Percentiles rank a stretch among this genome's conserved stretches.
These are phyloP conservation scores for Nannoperca obscura DNA, from an alignment of 2,797 vertebrate species.

Conservation along the genomic window DNA sequence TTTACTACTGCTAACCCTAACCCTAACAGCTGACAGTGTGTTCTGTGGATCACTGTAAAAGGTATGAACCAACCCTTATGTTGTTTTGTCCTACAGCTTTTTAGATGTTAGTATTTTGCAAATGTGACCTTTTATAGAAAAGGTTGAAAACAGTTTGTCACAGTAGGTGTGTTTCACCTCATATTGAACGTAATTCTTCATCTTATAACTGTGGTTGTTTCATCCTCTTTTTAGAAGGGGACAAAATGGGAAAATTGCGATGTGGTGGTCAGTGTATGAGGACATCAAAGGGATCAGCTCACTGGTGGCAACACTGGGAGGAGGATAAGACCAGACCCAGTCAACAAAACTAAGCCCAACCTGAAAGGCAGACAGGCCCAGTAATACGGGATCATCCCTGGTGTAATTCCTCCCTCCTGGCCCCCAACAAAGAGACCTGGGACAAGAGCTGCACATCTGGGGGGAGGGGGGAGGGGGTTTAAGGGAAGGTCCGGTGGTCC, in stretches of 20 bases:
- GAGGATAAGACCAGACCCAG: conserved; percentile 70
- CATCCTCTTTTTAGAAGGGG: neutral
- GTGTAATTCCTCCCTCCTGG: conserved; percentile 79
- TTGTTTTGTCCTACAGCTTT: neutral
- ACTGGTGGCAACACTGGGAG: conserved; percentile 68
- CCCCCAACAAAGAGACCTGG: conserved; percentile 77
- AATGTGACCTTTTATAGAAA: neutral
- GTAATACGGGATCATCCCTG: conserved; percentile 84
- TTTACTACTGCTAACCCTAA: neutral
- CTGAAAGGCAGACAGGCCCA: conserved; percentile 77
- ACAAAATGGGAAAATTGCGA: conserved; percentile 51
- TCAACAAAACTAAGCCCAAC: conserved; percentile 79
- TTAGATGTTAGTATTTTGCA: neutral
- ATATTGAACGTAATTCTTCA: neutral
- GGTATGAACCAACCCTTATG: neutral
- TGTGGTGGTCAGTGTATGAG: conserved; percentile 71
- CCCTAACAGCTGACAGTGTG: neutral
- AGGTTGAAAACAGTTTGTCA: neutral
- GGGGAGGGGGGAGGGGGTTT: conserved; percentile 36
- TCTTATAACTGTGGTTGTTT: conserved; percentile 19
- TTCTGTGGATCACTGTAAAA: neutral
- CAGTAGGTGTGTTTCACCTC: neutral
- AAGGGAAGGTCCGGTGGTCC: conserved; percentile 71
- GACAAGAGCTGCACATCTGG: conserved; percentile 77
- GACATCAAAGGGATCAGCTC: conserved; percentile 78